These are phyloP conservation scores for Malachius bipustulatus DNA, from an alignment of 2,888 invertebrate species.

Conservation along the genomic window DNA sequence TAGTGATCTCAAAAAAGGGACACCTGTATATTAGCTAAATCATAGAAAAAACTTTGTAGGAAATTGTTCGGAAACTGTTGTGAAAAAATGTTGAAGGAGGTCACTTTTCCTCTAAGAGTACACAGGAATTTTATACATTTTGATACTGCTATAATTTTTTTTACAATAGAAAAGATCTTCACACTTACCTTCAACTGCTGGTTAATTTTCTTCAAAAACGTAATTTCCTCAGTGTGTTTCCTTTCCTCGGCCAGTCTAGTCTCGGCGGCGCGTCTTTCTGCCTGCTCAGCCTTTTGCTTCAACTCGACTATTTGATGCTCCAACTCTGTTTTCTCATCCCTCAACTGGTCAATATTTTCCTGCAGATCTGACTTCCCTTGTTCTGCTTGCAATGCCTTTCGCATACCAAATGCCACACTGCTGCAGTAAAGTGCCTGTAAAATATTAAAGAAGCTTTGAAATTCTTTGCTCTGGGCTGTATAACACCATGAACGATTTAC, in stretches of 20 bases:
- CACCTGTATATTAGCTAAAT: too few relatives aligned
- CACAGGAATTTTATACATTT: too few relatives aligned
- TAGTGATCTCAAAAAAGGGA: too few relatives aligned
- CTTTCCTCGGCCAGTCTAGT: slow-evolving; percentile 81
- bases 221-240: slow-evolving; percentile 83
- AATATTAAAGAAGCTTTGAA: too few relatives aligned
- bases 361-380: slow-evolving; percentile 77
- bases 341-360: slow-evolving; percentile 59
- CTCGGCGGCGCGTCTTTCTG: slow-evolving; percentile 71
- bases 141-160: too few relatives aligned
- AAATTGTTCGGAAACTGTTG: too few relatives aligned
- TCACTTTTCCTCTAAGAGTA: too few relatives aligned
- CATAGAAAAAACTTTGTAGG: too few relatives aligned
- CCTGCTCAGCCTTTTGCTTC: slow-evolving; percentile 65
- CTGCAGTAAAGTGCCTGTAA: slow-evolving; percentile 93
- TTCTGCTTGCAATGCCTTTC: slow-evolving; percentile 92
- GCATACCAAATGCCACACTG: slow-evolving; percentile 94
- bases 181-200: slow-evolving; percentile 71
- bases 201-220: slow-evolving; percentile 87
- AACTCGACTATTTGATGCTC: slow-evolving; percentile 50
- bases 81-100: too few relatives aligned
- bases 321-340: slow-evolving; percentile 50
- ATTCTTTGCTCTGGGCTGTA: too few relatives aligned
- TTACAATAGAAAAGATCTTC: too few relatives aligned
- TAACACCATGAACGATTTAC: too few relatives aligned